phyloP scores from a whole-genome alignment of 2,113 vertebrate species.

The Argyrosomus japonicus region DNA sequence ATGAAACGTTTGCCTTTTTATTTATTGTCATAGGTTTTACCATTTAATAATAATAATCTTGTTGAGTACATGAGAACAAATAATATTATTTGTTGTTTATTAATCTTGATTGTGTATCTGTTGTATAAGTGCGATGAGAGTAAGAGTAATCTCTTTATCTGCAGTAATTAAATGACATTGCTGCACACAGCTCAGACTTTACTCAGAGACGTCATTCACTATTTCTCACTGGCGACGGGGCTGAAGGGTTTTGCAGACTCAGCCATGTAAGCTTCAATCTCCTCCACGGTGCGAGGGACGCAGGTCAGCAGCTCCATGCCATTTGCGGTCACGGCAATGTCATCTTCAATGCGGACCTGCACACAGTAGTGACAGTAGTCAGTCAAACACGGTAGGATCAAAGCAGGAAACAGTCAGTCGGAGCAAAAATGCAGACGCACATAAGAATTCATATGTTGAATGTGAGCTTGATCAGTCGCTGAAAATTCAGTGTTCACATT shows the following conservation, averaged over 20 bases:
- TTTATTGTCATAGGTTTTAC: neutral
- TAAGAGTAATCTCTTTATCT: neutral
- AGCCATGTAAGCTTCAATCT: conserved; percentile 95
- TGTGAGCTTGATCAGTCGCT: neutral
- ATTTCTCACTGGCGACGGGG: conserved; percentile 51
- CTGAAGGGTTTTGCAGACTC: conserved; percentile 77
- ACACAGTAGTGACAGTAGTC: neutral
- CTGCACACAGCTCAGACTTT: neutral
- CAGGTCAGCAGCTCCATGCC: conserved; percentile 94
- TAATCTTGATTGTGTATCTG: neutral
- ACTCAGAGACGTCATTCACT: conserved; percentile 9
- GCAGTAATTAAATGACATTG: neutral
- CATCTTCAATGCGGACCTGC: conserved; percentile 96
- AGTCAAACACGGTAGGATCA: neutral
- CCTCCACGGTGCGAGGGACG: conserved; percentile 93
- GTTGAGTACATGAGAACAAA: no score
- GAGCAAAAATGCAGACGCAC: neutral
- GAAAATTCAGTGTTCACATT: neutral
- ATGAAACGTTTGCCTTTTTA: neutral
- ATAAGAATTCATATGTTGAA: neutral
- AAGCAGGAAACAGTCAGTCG: neutral
- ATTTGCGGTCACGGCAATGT: conserved; percentile 88
- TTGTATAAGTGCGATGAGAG: neutral
- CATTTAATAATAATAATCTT: neutral
- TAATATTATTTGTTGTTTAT: no score